phyloP scores from a whole-genome alignment of 2,797 vertebrate species.

The Microctenopoma lineatum region DNA sequence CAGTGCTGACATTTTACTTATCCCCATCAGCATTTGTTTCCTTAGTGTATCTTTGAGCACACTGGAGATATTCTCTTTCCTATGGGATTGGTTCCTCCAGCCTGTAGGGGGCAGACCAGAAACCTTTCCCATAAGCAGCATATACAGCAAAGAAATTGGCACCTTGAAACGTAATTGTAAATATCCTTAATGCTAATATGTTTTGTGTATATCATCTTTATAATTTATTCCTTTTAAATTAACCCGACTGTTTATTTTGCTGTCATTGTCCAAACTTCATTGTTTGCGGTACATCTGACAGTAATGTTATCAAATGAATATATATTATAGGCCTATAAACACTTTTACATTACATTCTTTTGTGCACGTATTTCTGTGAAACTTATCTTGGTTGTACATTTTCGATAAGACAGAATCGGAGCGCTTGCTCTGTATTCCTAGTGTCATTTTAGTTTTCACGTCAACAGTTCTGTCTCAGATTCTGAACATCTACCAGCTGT shows the following conservation, averaged over 20 bases:
- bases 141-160: constrained; percentile 57
- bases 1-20: constrained; percentile 21
- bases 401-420: constrained; percentile 17
- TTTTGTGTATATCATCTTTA: constrained; percentile 78
- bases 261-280: constrained; percentile 27
- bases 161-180: constrained; percentile 76
- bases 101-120: constrained; percentile 38
- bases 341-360: constrained; percentile 32
- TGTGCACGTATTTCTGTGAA: constrained; percentile 57
- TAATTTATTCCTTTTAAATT: constrained; percentile 83
- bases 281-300: constrained; percentile 49
- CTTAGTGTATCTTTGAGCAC: constrained; percentile 35
- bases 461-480: constrained; percentile 1
- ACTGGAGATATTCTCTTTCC: constrained; percentile 62
- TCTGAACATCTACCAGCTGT: constrained; percentile 27
- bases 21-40: constrained; percentile 13
- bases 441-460: neutral
- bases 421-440: neutral
- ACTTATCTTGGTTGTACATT: constrained; percentile 42
- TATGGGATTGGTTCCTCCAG: constrained; percentile 5
- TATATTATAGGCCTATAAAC: constrained; percentile 29
- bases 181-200: constrained; percentile 73
- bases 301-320: constrained; percentile 29
- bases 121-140: constrained; percentile 27
- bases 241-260: constrained; percentile 57